phyloP scores from a whole-genome alignment of 2,113 vertebrate species.

The Brachyhypopomus occidentalis region DNA sequence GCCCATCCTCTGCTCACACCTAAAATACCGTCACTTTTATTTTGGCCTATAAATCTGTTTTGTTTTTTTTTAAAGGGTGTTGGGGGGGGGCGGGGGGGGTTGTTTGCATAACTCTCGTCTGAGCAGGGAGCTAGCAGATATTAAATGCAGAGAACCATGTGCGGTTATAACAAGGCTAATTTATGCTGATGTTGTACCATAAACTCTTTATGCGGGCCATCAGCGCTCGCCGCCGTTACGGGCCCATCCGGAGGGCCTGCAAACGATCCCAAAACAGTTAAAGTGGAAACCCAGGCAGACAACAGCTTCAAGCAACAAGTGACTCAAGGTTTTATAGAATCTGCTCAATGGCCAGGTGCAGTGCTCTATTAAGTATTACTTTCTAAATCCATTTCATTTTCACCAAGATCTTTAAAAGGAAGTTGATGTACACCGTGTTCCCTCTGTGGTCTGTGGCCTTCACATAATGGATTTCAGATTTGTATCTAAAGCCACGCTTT shows the following conservation, averaged over 20 bases:
- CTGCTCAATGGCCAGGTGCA: background rate
- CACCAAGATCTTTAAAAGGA: background rate
- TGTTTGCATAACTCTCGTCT: constrained; percentile 59
- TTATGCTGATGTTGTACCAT: constrained; percentile 67
- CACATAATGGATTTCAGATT: background rate
- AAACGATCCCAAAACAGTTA: constrained; percentile 56
- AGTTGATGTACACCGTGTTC: background rate
- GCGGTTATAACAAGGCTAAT: constrained; percentile 63
- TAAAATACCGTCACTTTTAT: constrained; percentile 55
- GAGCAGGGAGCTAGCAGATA: constrained; percentile 56
- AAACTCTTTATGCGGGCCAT: constrained; percentile 65
- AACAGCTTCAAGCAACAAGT: constrained; percentile 40
- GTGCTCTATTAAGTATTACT: background rate
- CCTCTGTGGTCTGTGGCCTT: background rate
- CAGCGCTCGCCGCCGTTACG: constrained; percentile 58
- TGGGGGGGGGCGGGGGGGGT: background rate
- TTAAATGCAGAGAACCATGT: constrained; percentile 43
- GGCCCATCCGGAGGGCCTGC: constrained; percentile 48
- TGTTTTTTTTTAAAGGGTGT: constrained; percentile 51
- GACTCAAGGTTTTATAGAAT: constrained; percentile 3
- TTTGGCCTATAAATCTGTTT: constrained; percentile 61
- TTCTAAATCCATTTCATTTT: background rate
- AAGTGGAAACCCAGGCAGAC: constrained; percentile 55
- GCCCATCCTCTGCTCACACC: constrained; percentile 35
- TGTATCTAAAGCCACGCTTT: background rate